phyloP scores from a whole-genome alignment of 2,113 vertebrate genomes.

The Fregata magnificens region DNA sequence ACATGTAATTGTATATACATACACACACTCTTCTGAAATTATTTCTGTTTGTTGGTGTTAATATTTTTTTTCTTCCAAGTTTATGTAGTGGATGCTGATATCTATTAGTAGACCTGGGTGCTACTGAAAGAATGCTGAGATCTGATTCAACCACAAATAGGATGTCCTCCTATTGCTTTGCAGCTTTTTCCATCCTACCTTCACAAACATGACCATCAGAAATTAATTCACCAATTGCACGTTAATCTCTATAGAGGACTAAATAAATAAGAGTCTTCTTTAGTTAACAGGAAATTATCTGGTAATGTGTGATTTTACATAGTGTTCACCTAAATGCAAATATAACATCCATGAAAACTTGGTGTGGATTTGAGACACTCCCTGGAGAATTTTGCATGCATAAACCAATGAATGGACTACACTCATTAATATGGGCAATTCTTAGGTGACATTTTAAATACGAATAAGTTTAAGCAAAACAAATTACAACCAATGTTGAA shows the following conservation, averaged over 20 bases:
- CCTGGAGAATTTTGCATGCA: background rate
- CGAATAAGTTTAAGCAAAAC: background rate
- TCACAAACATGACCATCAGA: background rate
- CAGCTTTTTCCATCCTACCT: background rate
- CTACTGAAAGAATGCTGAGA: background rate
- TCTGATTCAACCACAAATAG: background rate
- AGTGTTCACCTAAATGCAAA: background rate
- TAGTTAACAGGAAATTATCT: background rate
- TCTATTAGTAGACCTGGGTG: background rate
- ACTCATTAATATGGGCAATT: background rate
- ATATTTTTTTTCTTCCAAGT: background rate
- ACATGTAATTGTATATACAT: background rate
- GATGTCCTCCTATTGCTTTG: background rate
- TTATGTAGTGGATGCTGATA: background rate
- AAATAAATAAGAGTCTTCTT: background rate
- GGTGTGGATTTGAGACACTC: background rate
- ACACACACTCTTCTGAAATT: background rate
- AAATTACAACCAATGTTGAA: background rate
- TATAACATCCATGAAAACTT: background rate
- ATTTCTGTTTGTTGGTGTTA: background rate
- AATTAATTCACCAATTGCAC: background rate
- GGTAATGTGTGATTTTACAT: background rate
- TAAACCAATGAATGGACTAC: background rate
- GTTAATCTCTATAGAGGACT: fast-evolving
- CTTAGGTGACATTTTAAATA: background rate